Conservation (phyloP, 2,888 invertebrate genomes). For the Nomada ruficornis region DNA sequence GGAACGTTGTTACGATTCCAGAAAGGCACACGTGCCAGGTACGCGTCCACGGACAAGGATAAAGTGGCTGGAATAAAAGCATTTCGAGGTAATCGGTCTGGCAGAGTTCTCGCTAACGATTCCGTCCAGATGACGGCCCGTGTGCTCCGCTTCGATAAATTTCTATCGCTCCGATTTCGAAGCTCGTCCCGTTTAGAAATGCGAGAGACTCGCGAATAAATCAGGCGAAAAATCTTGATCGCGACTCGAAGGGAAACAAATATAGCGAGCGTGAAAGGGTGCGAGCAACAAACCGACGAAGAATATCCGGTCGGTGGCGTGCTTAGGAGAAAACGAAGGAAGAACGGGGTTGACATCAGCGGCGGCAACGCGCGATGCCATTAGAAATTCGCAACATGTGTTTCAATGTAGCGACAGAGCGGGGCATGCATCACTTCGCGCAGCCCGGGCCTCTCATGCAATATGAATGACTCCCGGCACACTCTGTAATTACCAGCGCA, state of each 20-base stretch:
- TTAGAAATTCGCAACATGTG: constrained; percentile 75
- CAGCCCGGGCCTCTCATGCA: constrained; percentile 74
- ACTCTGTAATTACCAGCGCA: constrained; percentile 76
- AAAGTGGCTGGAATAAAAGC: constrained; percentile 66
- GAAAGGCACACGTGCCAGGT: constrained; percentile 59
- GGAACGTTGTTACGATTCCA: constrained; percentile 54
- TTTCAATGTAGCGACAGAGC: constrained; percentile 70
- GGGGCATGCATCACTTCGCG: constrained; percentile 70
- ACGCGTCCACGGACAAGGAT: constrained; percentile 63
- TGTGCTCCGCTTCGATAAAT: neutral
- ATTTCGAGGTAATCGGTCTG: constrained; percentile 63
- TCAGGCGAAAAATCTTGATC: no score
- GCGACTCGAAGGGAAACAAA: neutral
- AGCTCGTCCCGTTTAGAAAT: neutral
- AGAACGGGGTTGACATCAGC: constrained; percentile 56
- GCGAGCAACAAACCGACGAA: constrained; percentile 63
- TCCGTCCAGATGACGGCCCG: constrained; percentile 41
- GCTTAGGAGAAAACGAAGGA: constrained; percentile 43
- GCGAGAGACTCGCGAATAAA: no score
- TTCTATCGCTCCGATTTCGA: no score
- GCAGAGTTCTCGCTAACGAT: constrained; percentile 63
- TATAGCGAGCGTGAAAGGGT: neutral
- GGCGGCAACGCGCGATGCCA: constrained; percentile 31
- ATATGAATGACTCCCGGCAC: constrained; percentile 77
- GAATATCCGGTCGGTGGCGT: constrained; percentile 28